phyloP scores from a whole-genome alignment of 1,140 invertebrate genomes.

The Macrosteles quadrilineatus region DNA sequence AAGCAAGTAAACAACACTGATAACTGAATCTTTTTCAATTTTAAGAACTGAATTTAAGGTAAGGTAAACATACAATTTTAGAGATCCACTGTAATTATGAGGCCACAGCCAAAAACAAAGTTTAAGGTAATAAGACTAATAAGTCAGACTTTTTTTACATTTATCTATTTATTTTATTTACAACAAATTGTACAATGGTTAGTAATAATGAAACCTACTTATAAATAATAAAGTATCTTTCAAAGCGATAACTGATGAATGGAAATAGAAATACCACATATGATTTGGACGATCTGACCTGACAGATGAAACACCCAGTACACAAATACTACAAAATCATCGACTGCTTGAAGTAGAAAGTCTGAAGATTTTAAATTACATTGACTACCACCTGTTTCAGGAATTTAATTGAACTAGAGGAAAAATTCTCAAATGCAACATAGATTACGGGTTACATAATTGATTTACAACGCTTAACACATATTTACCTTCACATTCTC shows the following conservation, averaged over 20 bases:
- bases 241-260: background rate
- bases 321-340: background rate
- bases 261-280: background rate
- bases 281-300: background rate
- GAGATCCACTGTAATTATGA: too few relatives aligned
- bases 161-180: background rate
- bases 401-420: background rate
- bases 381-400: background rate
- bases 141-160: background rate
- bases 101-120: too few relatives aligned
- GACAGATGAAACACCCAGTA: background rate
- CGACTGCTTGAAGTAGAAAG: background rate
- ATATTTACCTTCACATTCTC: too few relatives aligned
- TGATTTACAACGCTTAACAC: too few relatives aligned
- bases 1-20: too few relatives aligned
- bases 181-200: slow-evolving; percentile 11
- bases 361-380: background rate
- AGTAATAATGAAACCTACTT: slow-evolving; percentile 9
- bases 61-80: too few relatives aligned
- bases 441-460: too few relatives aligned
- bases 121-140: too few relatives aligned
- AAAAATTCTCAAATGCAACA: too few relatives aligned
- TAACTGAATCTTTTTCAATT: too few relatives aligned
- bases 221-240: background rate
- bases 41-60: too few relatives aligned